Percentiles rank a stretch among this genome's conserved stretches.
Conservation (phyloP, 2,888 invertebrate genomes). For the Drosophila sordidapex region DNA sequence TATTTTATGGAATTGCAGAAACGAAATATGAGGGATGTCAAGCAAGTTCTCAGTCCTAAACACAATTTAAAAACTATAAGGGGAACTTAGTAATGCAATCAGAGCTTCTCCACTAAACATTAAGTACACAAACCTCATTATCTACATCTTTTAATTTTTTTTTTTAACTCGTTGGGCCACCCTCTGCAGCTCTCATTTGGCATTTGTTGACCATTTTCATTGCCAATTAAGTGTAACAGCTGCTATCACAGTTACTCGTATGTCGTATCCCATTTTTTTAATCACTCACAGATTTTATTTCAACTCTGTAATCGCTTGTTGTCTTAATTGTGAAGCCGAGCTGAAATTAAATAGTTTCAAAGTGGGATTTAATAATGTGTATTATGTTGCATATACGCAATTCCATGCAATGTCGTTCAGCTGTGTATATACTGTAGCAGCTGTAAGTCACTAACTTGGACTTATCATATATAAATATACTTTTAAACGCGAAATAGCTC, state of each 20-base stretch:
- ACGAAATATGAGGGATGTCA: background rate
- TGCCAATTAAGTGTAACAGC: slow-evolving; percentile 73
- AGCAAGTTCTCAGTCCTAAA: background rate
- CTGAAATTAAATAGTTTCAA: slow-evolving; percentile 13
- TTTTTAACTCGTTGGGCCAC: background rate
- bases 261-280: slow-evolving; percentile 25
- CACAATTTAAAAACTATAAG: background rate
- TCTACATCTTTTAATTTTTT: background rate
- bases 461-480: background rate
- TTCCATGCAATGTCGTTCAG: background rate
- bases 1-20: background rate
- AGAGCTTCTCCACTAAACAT: background rate
- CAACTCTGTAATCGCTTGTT: slow-evolving; percentile 14
- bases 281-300: slow-evolving; percentile 24
- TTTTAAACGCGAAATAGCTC: background rate
- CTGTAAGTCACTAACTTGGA: slow-evolving; percentile 10
- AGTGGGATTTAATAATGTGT: slow-evolving; percentile 15
- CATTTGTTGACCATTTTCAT: slow-evolving; percentile 70
- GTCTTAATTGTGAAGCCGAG: slow-evolving; percentile 2
- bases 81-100: background rate
- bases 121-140: background rate
- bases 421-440: slow-evolving; percentile 24
- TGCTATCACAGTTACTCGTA: slow-evolving; percentile 30
- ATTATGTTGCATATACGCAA: background rate
- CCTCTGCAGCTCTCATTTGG: slow-evolving; percentile 24